A percentile compares a stretch with the other conserved stretches of the same genome.
phyloP scores from a whole-genome alignment of 2,797 vertebrate genomes.

The Tiaroga cobitis region DNA sequence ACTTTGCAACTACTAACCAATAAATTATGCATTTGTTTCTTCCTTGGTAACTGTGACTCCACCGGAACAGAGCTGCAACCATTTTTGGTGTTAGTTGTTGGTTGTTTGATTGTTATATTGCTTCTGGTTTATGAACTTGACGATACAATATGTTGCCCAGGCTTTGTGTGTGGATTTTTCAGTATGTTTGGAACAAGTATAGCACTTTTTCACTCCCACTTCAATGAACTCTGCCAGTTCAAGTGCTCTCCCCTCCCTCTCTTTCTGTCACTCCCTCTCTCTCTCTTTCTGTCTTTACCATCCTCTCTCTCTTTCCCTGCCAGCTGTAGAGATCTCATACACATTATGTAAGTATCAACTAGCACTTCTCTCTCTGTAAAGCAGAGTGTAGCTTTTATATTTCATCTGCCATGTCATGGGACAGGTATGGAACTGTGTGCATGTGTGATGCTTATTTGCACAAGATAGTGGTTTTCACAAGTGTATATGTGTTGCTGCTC shows the following conservation, averaged over 20 bases:
- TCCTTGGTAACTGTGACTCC: not conserved
- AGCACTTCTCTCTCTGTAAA: slow-evolving; percentile 33
- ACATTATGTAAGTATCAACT: slow-evolving; percentile 61
- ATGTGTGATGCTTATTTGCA: slow-evolving; percentile 14
- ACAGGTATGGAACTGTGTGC: slow-evolving; percentile 38
- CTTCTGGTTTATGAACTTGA: not conserved
- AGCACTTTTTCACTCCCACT: slow-evolving; percentile 44
- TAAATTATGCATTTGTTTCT: slow-evolving; percentile 3
- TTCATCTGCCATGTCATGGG: slow-evolving; percentile 38
- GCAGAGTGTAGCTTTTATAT: slow-evolving; percentile 9
- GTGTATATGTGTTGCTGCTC: not conserved
- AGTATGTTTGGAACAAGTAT: slow-evolving; percentile 47
- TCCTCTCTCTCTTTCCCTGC: slow-evolving; percentile 17
- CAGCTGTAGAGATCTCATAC: slow-evolving; percentile 43
- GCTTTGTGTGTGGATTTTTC: slow-evolving; percentile 8
- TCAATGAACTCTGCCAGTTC: slow-evolving; percentile 40
- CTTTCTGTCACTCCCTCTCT: slow-evolving; percentile 43
- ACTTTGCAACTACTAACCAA: not conserved
- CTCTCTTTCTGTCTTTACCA: slow-evolving; percentile 2
- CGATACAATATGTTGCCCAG: not conserved
- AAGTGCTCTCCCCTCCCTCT: slow-evolving; percentile 32
- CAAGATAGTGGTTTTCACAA: not conserved
- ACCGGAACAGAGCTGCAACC: not conserved
- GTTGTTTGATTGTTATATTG: not conserved
- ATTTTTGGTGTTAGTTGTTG: not conserved